Conservation (phyloP, 2,797 vertebrate genomes). For the Onychomys arenicola region DNA sequence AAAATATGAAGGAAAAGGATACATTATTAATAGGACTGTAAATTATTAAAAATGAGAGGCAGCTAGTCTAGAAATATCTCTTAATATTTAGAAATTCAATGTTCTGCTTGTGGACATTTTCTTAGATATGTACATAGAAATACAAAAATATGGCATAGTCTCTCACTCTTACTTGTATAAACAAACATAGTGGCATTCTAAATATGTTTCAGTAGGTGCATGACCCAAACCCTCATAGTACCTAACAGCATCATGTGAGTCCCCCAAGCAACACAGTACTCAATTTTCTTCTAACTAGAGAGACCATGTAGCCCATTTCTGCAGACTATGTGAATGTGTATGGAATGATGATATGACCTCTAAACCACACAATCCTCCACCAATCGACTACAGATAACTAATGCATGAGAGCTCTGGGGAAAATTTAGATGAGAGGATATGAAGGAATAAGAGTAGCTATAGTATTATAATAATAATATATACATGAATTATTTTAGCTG, state of each 20-base stretch:
- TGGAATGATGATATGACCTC: background rate
- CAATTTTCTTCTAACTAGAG: background rate
- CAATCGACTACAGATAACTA: background rate
- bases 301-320: background rate
- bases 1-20: background rate
- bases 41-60: background rate
- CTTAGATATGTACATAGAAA: background rate
- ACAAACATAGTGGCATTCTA: background rate
- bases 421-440: background rate
- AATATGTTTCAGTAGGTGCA: background rate
- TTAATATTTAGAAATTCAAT: slow-evolving; percentile 27
- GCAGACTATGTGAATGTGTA: background rate
- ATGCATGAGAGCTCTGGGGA: background rate
- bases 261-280: background rate
- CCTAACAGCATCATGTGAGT: background rate
- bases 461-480: background rate
- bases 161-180: background rate
- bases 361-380: background rate
- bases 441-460: background rate
- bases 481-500: background rate
- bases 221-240: background rate
- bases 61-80: background rate
- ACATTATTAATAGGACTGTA: background rate
- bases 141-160: background rate
- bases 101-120: background rate